phyloP scores from a whole-genome alignment of 1,140 invertebrate genomes.

The Portunus trituberculatus region DNA sequence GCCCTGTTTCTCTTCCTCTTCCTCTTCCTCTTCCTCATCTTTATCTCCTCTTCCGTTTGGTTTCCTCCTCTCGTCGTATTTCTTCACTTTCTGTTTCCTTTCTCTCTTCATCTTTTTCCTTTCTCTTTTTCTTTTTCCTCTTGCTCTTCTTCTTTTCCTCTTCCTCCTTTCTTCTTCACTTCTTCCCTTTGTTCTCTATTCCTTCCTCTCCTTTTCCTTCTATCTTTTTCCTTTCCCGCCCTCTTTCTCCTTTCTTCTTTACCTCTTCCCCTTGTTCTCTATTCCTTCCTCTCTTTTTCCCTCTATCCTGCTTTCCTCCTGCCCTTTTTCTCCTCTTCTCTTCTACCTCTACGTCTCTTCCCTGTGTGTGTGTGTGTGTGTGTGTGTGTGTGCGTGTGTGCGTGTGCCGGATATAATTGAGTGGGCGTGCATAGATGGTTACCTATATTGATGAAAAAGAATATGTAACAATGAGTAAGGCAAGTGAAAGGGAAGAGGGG shows the following conservation, averaged over 20 bases:
- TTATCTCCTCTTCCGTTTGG: background rate
- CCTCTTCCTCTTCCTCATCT: background rate
- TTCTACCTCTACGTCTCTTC: too few relatives aligned
- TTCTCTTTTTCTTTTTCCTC: background rate
- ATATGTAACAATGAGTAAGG: background rate
- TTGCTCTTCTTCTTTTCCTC: background rate
- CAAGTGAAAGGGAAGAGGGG: too few relatives aligned
- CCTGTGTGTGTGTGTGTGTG: too few relatives aligned
- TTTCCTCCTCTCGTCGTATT: background rate
- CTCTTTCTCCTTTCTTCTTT: background rate
- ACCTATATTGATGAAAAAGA: background rate
- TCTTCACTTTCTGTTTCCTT: background rate
- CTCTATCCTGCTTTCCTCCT: background rate
- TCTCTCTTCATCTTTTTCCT: background rate
- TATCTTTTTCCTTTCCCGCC: background rate
- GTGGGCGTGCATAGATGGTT: background rate
- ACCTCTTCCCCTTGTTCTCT: background rate
- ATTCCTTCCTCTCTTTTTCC: background rate
- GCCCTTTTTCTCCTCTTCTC: background rate
- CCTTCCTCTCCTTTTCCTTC: background rate
- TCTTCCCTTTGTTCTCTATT: background rate
- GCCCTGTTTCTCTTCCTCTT: background rate
- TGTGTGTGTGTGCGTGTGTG: conserved; percentile 18
- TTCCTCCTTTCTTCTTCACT: background rate
- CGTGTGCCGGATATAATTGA: background rate